These are phyloP conservation scores for Rhizomys pruinosus DNA, from an alignment of 2,113 vertebrate species.

Conservation along the genomic window DNA sequence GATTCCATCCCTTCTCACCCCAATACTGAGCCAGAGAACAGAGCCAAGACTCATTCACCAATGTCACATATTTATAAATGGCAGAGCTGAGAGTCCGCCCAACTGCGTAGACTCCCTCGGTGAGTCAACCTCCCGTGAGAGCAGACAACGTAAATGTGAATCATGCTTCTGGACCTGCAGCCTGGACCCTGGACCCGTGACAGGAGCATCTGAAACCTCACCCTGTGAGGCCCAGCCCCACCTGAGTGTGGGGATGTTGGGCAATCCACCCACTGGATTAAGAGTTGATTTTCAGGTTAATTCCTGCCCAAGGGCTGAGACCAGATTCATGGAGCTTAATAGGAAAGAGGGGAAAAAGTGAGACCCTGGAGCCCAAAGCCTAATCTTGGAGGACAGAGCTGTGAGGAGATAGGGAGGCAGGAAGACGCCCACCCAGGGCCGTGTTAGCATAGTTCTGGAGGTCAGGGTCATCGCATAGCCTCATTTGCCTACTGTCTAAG, in stretches of 20 bases:
- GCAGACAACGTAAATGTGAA: not conserved
- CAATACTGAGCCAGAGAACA: not conserved
- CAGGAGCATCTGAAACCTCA: not conserved
- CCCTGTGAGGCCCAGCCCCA: not conserved
- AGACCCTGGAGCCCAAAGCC: not conserved
- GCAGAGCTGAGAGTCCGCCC: not conserved
- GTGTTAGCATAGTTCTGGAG: not conserved
- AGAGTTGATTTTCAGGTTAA: not conserved
- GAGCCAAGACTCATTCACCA: not conserved
- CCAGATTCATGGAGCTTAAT: too few relatives aligned
- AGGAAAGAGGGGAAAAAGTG: too few relatives aligned
- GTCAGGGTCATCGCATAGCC: not conserved
- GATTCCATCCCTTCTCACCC: not conserved
- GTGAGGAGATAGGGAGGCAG: not conserved
- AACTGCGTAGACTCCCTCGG: not conserved
- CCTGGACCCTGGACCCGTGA: slow-evolving; percentile 19
- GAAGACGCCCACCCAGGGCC: not conserved
- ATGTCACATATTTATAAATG: too few relatives aligned
- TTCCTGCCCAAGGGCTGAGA: not conserved
- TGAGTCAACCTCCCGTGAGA: slow-evolving; percentile 63
- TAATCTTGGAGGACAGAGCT: too few relatives aligned
- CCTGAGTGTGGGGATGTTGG: not conserved
- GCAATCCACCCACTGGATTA: not conserved
- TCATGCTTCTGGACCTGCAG: slow-evolving; percentile 12
- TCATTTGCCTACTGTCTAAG: not conserved